These are phyloP conservation scores for Manis crassicaudata DNA, from an alignment of 2,797 vertebrate species.

Conservation along the genomic window DNA sequence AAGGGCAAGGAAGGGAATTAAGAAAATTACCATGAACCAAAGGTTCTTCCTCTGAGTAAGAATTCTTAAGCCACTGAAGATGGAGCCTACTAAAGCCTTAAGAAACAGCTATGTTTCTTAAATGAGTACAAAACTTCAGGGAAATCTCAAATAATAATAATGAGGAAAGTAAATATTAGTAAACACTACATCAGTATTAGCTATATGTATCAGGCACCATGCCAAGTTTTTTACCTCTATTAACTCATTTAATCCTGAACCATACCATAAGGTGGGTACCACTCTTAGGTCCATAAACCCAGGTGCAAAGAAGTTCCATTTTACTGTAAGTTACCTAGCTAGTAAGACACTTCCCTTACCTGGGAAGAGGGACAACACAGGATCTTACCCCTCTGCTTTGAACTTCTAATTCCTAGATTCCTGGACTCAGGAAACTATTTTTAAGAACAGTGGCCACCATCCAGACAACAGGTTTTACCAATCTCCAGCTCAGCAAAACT, in stretches of 20 bases:
- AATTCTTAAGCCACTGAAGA: neutral
- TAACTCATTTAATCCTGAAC: neutral
- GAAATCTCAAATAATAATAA: slow-evolving; percentile 28
- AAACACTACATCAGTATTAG: neutral
- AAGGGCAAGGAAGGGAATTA: neutral
- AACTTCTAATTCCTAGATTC: slow-evolving; percentile 25
- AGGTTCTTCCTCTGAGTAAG: neutral
- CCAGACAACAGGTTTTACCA: slow-evolving; percentile 24
- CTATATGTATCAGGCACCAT: neutral
- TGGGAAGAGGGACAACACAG: neutral
- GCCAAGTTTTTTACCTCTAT: neutral
- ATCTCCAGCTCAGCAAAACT: slow-evolving; percentile 25
- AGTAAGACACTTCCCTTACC: neutral
- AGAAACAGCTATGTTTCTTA: neutral
- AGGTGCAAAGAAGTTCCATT: neutral
- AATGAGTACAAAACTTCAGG: slow-evolving; percentile 1
- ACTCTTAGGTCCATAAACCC: neutral
- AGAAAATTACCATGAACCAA: neutral
- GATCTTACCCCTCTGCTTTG: neutral
- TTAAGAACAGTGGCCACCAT: neutral
- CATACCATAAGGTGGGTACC: neutral
- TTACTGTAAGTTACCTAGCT: slow-evolving; percentile 7
- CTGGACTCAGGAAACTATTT: neutral
- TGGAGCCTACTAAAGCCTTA: neutral
- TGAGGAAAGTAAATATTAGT: slow-evolving; percentile 22